phyloP scores from a whole-genome alignment of 1,140 invertebrate genomes.

The Rhopalosiphum padi region DNA sequence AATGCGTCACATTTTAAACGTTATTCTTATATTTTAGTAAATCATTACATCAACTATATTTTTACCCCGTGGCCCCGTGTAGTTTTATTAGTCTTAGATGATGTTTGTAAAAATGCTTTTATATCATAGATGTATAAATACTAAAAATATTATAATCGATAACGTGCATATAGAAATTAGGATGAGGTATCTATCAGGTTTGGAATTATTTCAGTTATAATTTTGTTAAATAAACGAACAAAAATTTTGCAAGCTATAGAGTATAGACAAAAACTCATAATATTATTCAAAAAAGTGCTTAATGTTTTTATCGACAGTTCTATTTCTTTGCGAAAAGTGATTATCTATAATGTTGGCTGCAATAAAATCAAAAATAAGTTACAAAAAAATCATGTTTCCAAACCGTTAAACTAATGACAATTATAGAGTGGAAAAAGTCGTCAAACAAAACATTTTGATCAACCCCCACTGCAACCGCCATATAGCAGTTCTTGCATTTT shows the following conservation, averaged over 20 bases:
- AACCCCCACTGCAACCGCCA: background rate
- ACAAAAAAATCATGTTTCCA: background rate
- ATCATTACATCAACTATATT: too few relatives aligned
- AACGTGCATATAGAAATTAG: too few relatives aligned
- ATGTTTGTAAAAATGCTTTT: too few relatives aligned
- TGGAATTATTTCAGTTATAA: too few relatives aligned
- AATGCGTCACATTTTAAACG: too few relatives aligned
- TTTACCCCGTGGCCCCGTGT: too few relatives aligned
- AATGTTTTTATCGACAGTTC: background rate
- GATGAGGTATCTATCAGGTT: too few relatives aligned
- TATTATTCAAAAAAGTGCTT: background rate
- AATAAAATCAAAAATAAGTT: conserved; percentile 1
- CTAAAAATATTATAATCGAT: too few relatives aligned
- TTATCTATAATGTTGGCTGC: background rate
- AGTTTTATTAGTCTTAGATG: too few relatives aligned
- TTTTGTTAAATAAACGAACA: too few relatives aligned
- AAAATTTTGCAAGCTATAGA: background rate
- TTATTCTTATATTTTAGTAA: too few relatives aligned
- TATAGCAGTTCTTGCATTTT: background rate
- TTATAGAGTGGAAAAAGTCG: conserved; percentile 33
- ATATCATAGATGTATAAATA: too few relatives aligned
- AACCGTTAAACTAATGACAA: conserved; percentile 38
- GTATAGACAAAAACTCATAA: background rate
- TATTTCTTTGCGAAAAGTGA: background rate
- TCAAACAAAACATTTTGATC: conserved; percentile 43